Evolutionary conservation across 1,140 invertebrate species (phyloP).

Genomic region (Triops cancriformis): DNA sequence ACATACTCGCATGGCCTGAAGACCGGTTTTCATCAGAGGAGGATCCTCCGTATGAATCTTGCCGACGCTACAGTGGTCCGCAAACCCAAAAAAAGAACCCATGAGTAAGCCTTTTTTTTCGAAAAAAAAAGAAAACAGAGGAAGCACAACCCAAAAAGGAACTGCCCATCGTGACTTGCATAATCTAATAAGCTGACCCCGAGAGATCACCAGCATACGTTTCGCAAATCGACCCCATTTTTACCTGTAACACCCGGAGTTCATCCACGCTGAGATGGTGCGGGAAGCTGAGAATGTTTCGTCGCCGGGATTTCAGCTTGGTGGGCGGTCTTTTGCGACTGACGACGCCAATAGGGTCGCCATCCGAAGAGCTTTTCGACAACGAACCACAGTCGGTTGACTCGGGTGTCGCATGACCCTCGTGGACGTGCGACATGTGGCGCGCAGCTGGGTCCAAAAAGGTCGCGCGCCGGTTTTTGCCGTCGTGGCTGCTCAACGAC

Average conservation of each 20-base stretch:
- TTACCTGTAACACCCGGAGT: slow-evolving; percentile 53
- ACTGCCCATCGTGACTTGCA: background rate
- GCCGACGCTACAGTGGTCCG: slow-evolving; percentile 49
- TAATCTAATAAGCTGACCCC: background rate
- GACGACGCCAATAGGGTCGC: slow-evolving; percentile 34
- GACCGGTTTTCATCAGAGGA: slow-evolving; percentile 80
- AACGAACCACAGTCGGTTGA: slow-evolving; percentile 41
- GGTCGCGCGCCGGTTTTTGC: background rate
- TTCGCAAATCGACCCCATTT: slow-evolving; percentile 8
- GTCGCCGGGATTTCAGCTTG: slow-evolving; percentile 40
- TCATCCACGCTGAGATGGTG: slow-evolving; percentile 57
- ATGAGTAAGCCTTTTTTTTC: too few species aligned
- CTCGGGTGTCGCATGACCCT: slow-evolving; percentile 23
- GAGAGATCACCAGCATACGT: background rate
- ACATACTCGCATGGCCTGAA: slow-evolving; percentile 84
- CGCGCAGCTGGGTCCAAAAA: background rate
- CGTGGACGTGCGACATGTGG: background rate
- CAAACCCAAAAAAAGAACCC: background rate
- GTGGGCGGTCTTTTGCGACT: slow-evolving; percentile 34
- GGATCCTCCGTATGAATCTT: slow-evolving; percentile 66
- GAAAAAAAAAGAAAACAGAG: background rate
- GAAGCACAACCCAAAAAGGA: slow-evolving; percentile 20
- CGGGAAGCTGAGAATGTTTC: slow-evolving; percentile 44
- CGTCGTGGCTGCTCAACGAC: background rate
- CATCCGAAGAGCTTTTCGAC: slow-evolving; percentile 41